phyloP scores from a whole-genome alignment of 2,113 vertebrate species.

The Ceyx melanurus region DNA sequence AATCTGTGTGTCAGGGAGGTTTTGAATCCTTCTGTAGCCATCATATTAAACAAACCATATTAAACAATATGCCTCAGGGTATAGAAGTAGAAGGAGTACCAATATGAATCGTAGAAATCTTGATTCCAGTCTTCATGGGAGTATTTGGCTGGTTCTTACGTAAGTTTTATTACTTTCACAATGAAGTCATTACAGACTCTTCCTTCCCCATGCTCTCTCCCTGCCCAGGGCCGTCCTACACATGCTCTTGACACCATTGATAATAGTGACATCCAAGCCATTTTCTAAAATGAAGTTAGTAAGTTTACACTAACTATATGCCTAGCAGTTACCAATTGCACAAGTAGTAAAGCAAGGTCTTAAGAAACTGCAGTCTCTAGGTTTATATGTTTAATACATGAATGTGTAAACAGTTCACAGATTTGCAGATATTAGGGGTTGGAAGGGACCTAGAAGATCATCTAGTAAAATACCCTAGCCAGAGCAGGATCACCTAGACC shows the following conservation, averaged over 20 bases:
- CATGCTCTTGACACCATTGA: neutral
- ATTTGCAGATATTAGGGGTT: too few relatives aligned
- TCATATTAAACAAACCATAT: neutral
- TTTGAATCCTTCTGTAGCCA: neutral
- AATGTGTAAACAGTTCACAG: neutral
- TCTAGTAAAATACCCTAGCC: too few relatives aligned
- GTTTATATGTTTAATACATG: neutral
- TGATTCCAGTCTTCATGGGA: neutral
- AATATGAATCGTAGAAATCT: neutral
- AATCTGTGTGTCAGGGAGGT: neutral
- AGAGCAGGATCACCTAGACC: too few relatives aligned
- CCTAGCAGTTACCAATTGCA: neutral
- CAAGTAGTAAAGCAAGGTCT: neutral
- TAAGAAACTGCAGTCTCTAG: neutral
- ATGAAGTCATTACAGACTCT: neutral
- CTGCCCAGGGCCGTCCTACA: neutral
- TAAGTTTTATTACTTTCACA: neutral
- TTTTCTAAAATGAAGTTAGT: constrained; percentile 1
- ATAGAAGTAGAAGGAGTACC: neutral
- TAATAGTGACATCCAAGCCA: neutral
- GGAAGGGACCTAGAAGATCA: too few relatives aligned
- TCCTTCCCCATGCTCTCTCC: accelerated
- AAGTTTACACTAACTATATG: neutral
- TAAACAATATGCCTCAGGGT: neutral
- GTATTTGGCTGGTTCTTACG: accelerated